Percentiles rank a stretch among this genome's conserved stretches.
phyloP scores from a whole-genome alignment of 2,888 invertebrate genomes.

The Drosophila ezoana region DNA sequence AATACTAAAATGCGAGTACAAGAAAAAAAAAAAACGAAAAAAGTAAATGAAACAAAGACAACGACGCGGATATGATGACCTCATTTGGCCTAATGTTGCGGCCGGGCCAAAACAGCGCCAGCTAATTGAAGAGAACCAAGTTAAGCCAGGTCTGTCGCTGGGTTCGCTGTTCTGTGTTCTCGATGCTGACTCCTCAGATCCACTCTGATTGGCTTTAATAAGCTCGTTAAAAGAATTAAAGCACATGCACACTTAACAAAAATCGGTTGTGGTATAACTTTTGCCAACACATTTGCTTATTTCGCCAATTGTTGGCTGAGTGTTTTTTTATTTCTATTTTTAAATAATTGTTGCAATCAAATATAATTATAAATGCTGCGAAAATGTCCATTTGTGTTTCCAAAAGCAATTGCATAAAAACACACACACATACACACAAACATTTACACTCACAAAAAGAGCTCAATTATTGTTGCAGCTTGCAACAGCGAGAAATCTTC shows the following conservation, averaged over 20 bases:
- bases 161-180: constrained; percentile 28
- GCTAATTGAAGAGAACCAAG: constrained; percentile 51
- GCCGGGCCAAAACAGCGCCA: constrained; percentile 28
- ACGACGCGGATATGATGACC: constrained; percentile 70
- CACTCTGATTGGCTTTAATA: constrained; percentile 43
- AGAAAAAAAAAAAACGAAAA: constrained; percentile 1
- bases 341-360: constrained; percentile 77
- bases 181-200: constrained; percentile 1
- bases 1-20: constrained; percentile 46
- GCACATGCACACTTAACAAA: constrained; percentile 13
- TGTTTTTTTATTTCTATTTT: constrained; percentile 45
- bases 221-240: constrained; percentile 48
- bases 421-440: constrained; percentile 39
- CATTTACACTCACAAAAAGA: constrained; percentile 32
- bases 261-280: constrained; percentile 21
- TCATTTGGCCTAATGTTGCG: constrained; percentile 56
- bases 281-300: constrained; percentile 44
- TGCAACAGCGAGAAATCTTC: constrained; percentile 56
- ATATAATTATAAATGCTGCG: constrained; percentile 71
- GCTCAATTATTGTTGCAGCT: constrained; percentile 74
- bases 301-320: constrained; percentile 34
- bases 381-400: constrained; percentile 68
- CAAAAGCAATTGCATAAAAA: constrained; percentile 70
- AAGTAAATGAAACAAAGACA: constrained; percentile 41
- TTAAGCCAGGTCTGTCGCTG: constrained; percentile 17